Conservation (phyloP, 2,797 vertebrate genomes). For the Otus scops region DNA sequence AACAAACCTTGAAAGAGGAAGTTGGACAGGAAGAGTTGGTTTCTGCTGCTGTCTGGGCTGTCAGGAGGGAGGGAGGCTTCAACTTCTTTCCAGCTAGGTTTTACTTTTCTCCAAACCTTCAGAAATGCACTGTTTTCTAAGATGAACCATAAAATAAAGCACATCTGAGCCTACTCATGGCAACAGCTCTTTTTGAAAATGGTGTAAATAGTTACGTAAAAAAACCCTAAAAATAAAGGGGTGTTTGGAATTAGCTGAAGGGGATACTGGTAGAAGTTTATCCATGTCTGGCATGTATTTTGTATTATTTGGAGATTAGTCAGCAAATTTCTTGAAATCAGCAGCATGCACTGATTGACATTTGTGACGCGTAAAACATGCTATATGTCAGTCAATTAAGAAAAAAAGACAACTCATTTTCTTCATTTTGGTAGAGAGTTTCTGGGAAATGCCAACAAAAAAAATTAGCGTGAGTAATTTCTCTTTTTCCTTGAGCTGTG, state of each 20-base stretch:
- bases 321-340: background rate
- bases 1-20: conserved; percentile 63
- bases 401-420: background rate
- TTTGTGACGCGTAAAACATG: background rate
- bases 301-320: background rate
- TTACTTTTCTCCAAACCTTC: background rate
- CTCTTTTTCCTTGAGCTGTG: background rate
- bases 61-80: background rate
- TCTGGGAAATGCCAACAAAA: background rate
- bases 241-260: background rate
- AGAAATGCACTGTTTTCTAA: background rate
- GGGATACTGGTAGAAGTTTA: background rate
- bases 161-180: background rate
- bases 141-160: background rate
- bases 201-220: background rate
- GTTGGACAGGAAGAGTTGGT: conserved; percentile 48
- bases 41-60: conserved; percentile 45
- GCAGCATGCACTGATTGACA: rapidly evolving
- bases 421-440: background rate
- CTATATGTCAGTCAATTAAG: background rate
- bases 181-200: background rate
- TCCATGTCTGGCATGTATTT: background rate
- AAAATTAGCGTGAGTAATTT: conserved; percentile 16
- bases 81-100: background rate
- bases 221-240: rapidly evolving